These are phyloP conservation scores for Pseudochaenichthys georgianus DNA, from an alignment of 2,797 vertebrate genomes.

Conservation along the genomic window DNA sequence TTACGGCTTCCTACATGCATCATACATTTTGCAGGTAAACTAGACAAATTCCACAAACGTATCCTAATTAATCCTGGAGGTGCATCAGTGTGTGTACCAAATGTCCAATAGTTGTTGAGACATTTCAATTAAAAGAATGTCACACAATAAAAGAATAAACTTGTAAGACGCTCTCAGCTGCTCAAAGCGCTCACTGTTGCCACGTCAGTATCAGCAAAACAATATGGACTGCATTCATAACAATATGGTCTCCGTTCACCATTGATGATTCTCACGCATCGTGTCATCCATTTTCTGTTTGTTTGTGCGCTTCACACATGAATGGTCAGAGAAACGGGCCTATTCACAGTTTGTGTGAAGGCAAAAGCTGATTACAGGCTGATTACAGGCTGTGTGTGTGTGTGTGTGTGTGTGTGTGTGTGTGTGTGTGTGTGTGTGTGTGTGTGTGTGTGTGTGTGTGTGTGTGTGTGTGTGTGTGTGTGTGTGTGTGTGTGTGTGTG, in stretches of 20 bases:
- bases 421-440: no score
- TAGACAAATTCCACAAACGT: background rate
- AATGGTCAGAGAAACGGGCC: slow-evolving; percentile 54
- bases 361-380: no score
- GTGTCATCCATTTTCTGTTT: slow-evolving; percentile 65
- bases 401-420: slow-evolving; percentile 9
- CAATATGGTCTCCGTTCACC: slow-evolving; percentile 66
- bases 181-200: slow-evolving; percentile 11
- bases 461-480: no score
- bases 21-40: background rate
- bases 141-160: background rate
- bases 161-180: slow-evolving; percentile 10
- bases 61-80: background rate
- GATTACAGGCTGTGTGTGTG: slow-evolving; percentile 22
- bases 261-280: slow-evolving; percentile 64
- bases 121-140: slow-evolving; percentile 6
- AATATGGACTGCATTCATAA: slow-evolving; percentile 63
- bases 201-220: slow-evolving; percentile 48
- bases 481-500: slow-evolving; percentile 66
- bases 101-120: background rate
- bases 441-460: no score
- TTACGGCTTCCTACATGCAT: background rate
- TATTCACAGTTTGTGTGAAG: slow-evolving; percentile 57
- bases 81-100: background rate
- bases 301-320: slow-evolving; percentile 63